These are phyloP conservation scores for Gryon sp. DNA, from an alignment of 1,140 invertebrate species.

Conservation along the genomic window DNA sequence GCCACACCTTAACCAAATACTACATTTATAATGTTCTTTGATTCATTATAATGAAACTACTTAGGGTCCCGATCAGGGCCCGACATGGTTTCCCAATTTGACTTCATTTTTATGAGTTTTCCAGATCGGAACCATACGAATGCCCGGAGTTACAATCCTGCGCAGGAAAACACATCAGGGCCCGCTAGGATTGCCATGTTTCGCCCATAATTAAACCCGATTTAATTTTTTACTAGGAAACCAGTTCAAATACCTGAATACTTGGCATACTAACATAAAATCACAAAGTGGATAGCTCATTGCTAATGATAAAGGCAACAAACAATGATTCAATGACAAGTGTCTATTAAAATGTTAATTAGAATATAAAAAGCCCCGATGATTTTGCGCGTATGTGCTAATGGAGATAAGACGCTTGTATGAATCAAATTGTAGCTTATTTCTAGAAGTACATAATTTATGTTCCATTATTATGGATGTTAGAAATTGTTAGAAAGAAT, in stretches of 20 bases:
- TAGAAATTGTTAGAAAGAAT: slow-evolving; percentile 47
- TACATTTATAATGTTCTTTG: too few relatives aligned
- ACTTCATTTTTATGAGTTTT: too few relatives aligned
- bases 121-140: too few relatives aligned
- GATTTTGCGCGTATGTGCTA: slow-evolving; percentile 23
- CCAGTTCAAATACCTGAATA: slow-evolving; percentile 36
- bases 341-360: slow-evolving; percentile 57
- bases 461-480: slow-evolving; percentile 33
- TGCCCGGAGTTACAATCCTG: too few relatives aligned
- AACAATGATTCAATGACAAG: slow-evolving; percentile 55
- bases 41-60: too few relatives aligned
- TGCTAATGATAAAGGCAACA: slow-evolving; percentile 32
- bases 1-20: too few relatives aligned
- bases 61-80: too few relatives aligned
- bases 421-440: slow-evolving; percentile 41
- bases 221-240: too few relatives aligned
- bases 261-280: slow-evolving; percentile 51
- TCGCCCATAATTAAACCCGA: too few relatives aligned
- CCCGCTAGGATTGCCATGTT: too few relatives aligned
- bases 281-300: slow-evolving; percentile 11
- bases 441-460: slow-evolving; percentile 47
- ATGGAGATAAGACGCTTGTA: slow-evolving; percentile 45
- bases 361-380: slow-evolving; percentile 47
- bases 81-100: too few relatives aligned
- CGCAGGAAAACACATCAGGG: too few relatives aligned